Conservation (phyloP, 2,888 invertebrate genomes). For the Camptogramma bilineatum region DNA sequence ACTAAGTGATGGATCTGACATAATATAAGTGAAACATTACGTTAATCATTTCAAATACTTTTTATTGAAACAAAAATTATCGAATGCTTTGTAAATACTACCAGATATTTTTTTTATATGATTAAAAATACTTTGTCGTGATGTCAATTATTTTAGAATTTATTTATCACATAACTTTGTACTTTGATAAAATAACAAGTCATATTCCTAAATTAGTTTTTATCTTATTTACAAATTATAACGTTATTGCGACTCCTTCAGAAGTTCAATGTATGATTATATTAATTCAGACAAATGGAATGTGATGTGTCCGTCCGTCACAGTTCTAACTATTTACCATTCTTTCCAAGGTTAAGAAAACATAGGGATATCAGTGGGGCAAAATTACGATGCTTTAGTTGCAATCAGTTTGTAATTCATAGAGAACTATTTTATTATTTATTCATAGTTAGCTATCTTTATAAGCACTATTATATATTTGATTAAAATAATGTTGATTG, state of each 20-base stretch:
- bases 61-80: too few species aligned
- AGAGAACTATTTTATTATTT: too few species aligned
- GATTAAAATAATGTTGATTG: too few species aligned
- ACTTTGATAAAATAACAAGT: too few species aligned
- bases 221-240: neutral
- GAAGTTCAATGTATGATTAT: slow-evolving; percentile 14
- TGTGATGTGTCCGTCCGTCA: slow-evolving; percentile 13
- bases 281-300: slow-evolving; percentile 27
- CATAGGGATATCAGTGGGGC: neutral
- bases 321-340: neutral
- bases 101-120: neutral
- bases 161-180: too few species aligned
- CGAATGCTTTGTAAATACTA: neutral
- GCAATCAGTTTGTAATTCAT: neutral
- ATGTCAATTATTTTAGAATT: too few species aligned
- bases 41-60: too few species aligned
- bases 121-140: too few species aligned
- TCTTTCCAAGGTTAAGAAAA: neutral
- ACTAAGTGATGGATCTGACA: neutral
- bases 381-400: neutral
- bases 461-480: too few species aligned
- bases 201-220: too few species aligned
- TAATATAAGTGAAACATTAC: neutral
- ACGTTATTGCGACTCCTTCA: slow-evolving; percentile 14
- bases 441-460: too few species aligned